Conservation (phyloP, 1,140 invertebrate genomes). For the Planococcus citri region DNA sequence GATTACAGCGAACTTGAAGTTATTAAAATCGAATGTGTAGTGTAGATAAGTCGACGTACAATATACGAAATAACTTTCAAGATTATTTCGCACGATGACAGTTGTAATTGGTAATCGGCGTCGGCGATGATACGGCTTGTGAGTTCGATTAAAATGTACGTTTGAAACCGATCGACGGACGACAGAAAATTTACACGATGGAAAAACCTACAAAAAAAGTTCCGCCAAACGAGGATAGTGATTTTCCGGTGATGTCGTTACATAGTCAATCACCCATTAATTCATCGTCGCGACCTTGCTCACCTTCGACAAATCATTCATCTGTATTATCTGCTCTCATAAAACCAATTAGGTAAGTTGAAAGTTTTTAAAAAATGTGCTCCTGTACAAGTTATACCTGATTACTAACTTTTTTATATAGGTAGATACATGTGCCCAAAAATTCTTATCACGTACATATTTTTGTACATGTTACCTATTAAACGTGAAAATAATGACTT, state of each 20-base stretch:
- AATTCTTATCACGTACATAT: no score
- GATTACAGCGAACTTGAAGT: neutral
- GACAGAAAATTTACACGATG: neutral
- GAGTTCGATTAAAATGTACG: neutral
- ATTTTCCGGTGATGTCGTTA: neutral
- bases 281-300: conserved; percentile 5
- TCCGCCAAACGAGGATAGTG: neutral
- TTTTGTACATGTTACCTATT: no score
- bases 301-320: neutral
- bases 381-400: no score
- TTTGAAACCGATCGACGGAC: no score
- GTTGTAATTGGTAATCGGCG: neutral
- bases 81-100: neutral
- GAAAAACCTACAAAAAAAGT: neutral
- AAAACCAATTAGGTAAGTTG: conserved; percentile 10
- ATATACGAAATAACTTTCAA: neutral
- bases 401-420: no score
- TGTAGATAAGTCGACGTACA: neutral
- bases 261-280: conserved; percentile 4
- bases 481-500: no score
- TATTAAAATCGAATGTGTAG: neutral
- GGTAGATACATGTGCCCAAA: no score
- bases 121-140: neutral
- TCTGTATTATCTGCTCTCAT: conserved; percentile 2
- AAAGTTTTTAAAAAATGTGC: neutral